Evolutionary conservation across 1,140 invertebrate species (phyloP), one percentile per base, ranked within the genome.

Genomic region (Mylabris phalerata): DNA sequence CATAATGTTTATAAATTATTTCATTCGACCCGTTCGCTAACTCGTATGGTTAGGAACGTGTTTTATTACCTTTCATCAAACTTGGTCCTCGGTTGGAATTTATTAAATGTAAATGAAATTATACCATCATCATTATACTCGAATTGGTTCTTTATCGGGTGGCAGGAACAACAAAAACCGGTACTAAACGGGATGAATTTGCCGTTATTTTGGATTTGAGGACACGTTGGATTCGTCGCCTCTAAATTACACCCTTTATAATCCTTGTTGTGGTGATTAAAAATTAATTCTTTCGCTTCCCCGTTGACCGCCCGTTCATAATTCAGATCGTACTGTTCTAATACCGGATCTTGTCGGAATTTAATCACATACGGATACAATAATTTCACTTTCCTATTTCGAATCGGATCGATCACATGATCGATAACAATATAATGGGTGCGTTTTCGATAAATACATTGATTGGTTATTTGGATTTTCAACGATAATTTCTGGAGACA

Each of bases 161-260:
- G 32, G 32, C 77, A 78, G 39, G 76, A 76, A 63, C 77, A 79
- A 62, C 77, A 79, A 64, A 78, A 79, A 6, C 78, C 78, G 54
- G 75, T 66, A 59, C 77, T 79, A 49, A 71, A 76, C 1, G 75
- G 75, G 10, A 71, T 50, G 10, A 76, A 66, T 46, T 73, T 63
- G 3, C 71, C 72, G 9, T 71, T 63, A 43, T 70, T 67, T 25
- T 70, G 63, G n/a, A 74, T 65, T 42, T 63, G 45, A 3, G 73
- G 73, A 51, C 78, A 79, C 7, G 76, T 79, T 1, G 77, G 71
- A 10, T 70, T 67, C 4, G 67, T 55, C 5, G 43, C 45, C 5
- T 59, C 55, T 2, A 69, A 69, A 40, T 71, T 66, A 60, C 78
- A 79, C 2, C 75, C 76, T 4, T 65, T 73, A 51, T 69, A 77